A percentile compares a stretch with the other conserved stretches of the same genome.
These are phyloP conservation scores for Gandaritis pyraliata DNA, from an alignment of 2,888 invertebrate species.

Conservation along the genomic window DNA sequence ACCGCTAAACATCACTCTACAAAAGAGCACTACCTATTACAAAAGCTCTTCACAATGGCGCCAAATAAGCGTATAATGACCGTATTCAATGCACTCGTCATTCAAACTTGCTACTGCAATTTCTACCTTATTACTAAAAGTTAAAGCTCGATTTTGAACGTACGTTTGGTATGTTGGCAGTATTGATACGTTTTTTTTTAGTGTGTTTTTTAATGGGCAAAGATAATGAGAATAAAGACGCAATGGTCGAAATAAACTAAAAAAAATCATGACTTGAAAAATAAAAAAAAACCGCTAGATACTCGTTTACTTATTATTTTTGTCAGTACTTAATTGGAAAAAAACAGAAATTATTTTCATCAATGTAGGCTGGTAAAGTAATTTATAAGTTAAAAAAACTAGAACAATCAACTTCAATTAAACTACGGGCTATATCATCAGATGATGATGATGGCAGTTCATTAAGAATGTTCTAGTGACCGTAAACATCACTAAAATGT, in stretches of 20 bases:
- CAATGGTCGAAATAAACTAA: background rate
- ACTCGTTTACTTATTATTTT: too few species aligned
- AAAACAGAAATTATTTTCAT: too few species aligned
- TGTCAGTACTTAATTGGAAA: too few species aligned
- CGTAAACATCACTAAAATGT: too few species aligned
- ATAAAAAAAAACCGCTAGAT: too few species aligned
- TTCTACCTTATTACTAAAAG: background rate
- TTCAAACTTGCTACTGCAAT: conserved; percentile 1
- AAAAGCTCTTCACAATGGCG: conserved; percentile 65
- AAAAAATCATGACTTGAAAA: too few species aligned
- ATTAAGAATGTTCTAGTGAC: too few species aligned
- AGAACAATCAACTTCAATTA: too few species aligned
- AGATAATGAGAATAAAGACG: conserved; percentile 15
- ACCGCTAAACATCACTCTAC: conserved; percentile 71
- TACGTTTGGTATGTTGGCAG: background rate
- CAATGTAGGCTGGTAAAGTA: too few species aligned
- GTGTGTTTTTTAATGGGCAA: conserved; percentile 36
- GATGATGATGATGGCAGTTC: too few species aligned
- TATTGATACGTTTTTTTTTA: conserved; percentile 10
- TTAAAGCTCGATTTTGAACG: conserved; percentile 1
- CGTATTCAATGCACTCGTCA: conserved; percentile 65
- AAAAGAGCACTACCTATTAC: conserved; percentile 61
- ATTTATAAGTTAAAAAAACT: too few species aligned
- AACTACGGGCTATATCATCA: too few species aligned
- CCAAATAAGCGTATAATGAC: conserved; percentile 81